A percentile compares a stretch with the other conserved stretches of the same genome.
Evolutionary conservation across 2,888 invertebrate species (phyloP).

Genomic region (Caenorhabditis plicata): DNA sequence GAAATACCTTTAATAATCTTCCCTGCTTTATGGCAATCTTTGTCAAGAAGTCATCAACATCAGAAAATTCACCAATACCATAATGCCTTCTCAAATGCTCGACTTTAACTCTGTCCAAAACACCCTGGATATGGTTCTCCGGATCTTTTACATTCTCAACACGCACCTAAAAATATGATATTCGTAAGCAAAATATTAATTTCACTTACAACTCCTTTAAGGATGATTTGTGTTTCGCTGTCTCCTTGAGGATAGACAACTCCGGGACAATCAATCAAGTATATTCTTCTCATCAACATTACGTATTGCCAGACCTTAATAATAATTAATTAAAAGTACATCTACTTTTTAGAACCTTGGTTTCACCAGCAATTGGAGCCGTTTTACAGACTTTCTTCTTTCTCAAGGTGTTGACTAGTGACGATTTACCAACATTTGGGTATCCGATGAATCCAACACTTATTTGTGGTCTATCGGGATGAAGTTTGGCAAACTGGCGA

Average conservation of each 20-base stretch:
- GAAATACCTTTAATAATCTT: slow-evolving; percentile 85
- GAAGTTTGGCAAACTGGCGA: slow-evolving; percentile 90
- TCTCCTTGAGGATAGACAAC: slow-evolving; percentile 94
- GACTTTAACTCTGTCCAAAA: slow-evolving; percentile 82
- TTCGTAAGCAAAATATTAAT: neutral
- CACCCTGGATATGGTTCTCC: slow-evolving; percentile 85
- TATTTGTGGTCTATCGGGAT: slow-evolving; percentile 88
- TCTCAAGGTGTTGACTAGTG: slow-evolving; percentile 91
- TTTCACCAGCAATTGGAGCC: slow-evolving; percentile 91
- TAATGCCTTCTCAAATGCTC: slow-evolving; percentile 90
- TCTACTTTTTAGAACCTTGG: slow-evolving; percentile 66
- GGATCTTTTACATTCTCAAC: slow-evolving; percentile 90
- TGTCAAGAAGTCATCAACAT: slow-evolving; percentile 84
- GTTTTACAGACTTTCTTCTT: slow-evolving; percentile 97
- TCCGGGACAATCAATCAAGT: slow-evolving; percentile 96
- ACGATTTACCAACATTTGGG: slow-evolving; percentile 97
- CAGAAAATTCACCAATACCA: slow-evolving; percentile 77
- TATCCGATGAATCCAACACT: slow-evolving; percentile 98
- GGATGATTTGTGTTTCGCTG: slow-evolving; percentile 81
- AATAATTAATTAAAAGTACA: neutral
- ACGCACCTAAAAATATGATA: slow-evolving; percentile 73
- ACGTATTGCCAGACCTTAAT: slow-evolving; percentile 93
- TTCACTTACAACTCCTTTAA: slow-evolving; percentile 86
- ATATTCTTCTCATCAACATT: slow-evolving; percentile 93
- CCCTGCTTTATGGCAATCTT: slow-evolving; percentile 84